Percentiles rank a stretch among this genome's conserved stretches.
Evolutionary conservation across 2,113 vertebrate genomes (phyloP).

Genomic region (Rhynchopsitta pachyrhyncha): DNA sequence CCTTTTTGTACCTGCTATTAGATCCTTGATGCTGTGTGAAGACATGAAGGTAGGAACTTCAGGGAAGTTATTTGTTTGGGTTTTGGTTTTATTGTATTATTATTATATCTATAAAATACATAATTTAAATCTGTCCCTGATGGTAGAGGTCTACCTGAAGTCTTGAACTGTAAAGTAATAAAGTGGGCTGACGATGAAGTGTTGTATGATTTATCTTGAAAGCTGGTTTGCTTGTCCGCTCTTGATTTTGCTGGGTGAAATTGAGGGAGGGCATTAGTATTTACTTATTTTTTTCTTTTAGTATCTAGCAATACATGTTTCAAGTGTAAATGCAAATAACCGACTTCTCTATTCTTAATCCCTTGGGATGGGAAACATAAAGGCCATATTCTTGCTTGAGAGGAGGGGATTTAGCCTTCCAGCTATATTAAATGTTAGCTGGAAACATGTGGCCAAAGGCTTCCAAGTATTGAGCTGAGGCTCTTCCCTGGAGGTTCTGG

Average conservation of each 20-base stretch:
- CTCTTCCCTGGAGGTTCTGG: slow-evolving; percentile 17
- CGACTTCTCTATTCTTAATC: not conserved
- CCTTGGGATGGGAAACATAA: not conserved
- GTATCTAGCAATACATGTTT: not conserved
- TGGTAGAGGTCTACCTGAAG: not conserved
- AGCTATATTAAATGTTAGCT: slow-evolving; percentile 3
- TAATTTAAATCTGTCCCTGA: not conserved
- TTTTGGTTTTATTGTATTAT: not conserved
- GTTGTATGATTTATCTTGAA: not conserved
- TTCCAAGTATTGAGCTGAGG: not conserved
- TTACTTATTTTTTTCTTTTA: not conserved
- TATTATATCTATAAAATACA: not conserved
- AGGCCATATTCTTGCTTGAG: slow-evolving; percentile 2
- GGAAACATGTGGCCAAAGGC: not conserved
- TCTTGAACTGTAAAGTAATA: not conserved
- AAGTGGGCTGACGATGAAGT: not conserved
- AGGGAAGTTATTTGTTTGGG: not conserved
- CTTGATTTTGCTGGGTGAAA: not conserved
- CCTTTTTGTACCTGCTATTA: not conserved
- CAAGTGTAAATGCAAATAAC: not conserved
- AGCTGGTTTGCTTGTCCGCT: not conserved
- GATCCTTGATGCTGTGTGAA: not conserved
- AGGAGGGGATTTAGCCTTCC: not conserved
- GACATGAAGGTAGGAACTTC: not conserved
- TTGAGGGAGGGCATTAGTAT: not conserved